phyloP scores from a whole-genome alignment of 2,888 invertebrate genomes.

The Morpho deidamia region DNA sequence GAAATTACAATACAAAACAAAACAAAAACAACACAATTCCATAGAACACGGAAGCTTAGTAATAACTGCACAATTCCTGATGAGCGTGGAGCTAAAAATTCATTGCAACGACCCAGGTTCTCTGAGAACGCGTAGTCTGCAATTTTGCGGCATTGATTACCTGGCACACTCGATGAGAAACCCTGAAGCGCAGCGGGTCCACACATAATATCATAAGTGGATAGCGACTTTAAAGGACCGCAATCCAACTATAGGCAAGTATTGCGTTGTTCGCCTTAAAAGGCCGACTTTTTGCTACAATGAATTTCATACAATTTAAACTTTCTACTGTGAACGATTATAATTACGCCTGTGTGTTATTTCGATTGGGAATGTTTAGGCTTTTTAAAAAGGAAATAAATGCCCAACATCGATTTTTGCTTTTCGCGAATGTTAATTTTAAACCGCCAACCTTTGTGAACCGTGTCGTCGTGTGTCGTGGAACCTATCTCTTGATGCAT shows the following conservation, averaged over 20 bases:
- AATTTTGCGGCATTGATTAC: constrained; percentile 42
- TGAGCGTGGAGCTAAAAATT: constrained; percentile 25
- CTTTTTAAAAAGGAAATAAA: constrained; percentile 2
- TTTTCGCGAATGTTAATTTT: constrained; percentile 4
- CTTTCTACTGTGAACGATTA: constrained; percentile 41
- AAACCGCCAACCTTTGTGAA: too few relatives aligned
- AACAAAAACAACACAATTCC: not conserved
- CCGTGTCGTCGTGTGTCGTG: too few relatives aligned
- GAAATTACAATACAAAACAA: not conserved
- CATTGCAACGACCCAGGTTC: constrained; percentile 19
- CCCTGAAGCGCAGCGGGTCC: constrained; percentile 41
- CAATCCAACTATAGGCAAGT: constrained; percentile 45
- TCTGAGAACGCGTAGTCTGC: constrained; percentile 28
- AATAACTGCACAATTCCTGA: not conserved
- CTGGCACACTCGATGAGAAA: constrained; percentile 54
- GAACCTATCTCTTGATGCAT: too few relatives aligned
- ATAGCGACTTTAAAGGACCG: constrained; percentile 63
- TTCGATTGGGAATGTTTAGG: constrained; percentile 13
- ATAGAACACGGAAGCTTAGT: constrained; percentile 18
- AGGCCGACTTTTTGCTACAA: constrained; percentile 55
- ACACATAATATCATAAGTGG: constrained; percentile 67
- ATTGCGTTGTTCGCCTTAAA: constrained; percentile 54
- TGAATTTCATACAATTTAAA: constrained; percentile 42
- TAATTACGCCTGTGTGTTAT: constrained; percentile 20
- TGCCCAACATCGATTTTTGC: not conserved